These are phyloP conservation scores for Enteromius unitaeniatus DNA, from an alignment of 2,797 vertebrate species.

Conservation along the genomic window DNA sequence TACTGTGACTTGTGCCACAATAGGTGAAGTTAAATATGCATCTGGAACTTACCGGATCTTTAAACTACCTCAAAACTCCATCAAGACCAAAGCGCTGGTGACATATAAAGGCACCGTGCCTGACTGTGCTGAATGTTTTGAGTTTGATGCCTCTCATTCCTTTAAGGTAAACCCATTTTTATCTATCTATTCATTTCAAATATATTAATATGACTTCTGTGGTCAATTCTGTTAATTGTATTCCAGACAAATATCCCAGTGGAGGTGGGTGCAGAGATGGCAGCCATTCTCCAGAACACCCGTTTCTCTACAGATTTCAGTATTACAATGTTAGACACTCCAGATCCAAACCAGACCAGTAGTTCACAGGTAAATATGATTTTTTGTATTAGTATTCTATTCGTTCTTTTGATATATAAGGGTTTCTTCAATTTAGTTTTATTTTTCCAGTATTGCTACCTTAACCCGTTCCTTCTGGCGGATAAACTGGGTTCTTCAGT, in stretches of 20 bases:
- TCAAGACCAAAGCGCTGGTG: slow-evolving; percentile 61
- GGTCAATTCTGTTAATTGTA: slow-evolving; percentile 10
- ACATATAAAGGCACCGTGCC: slow-evolving; percentile 74
- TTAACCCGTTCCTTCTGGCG: slow-evolving; percentile 76
- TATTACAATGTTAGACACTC: slow-evolving; percentile 63
- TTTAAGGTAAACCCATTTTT: slow-evolving; percentile 72
- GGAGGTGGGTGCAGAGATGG: slow-evolving; percentile 72
- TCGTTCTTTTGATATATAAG: background rate
- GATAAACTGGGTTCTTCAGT: slow-evolving; percentile 70
- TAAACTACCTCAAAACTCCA: slow-evolving; percentile 69
- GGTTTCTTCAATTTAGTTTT: slow-evolving; percentile 5
- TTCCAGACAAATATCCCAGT: slow-evolving; percentile 70
- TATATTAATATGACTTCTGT: background rate
- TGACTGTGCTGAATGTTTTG: slow-evolving; percentile 69
- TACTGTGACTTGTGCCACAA: background rate
- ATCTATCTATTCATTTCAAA: background rate
- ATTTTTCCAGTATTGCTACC: slow-evolving; percentile 70
- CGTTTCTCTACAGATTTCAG: slow-evolving; percentile 74
- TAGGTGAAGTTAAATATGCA: slow-evolving; percentile 75
- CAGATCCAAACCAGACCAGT: slow-evolving; percentile 43
- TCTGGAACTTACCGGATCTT: slow-evolving; percentile 80
- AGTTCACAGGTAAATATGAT: slow-evolving; percentile 65
- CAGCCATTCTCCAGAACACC: slow-evolving; percentile 71
- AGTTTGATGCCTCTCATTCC: slow-evolving; percentile 73
- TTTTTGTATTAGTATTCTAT: background rate